A percentile compares a stretch with the other conserved stretches of the same genome.
phyloP scores from a whole-genome alignment of 2,113 vertebrate species.

The Antidorcas marsupialis region DNA sequence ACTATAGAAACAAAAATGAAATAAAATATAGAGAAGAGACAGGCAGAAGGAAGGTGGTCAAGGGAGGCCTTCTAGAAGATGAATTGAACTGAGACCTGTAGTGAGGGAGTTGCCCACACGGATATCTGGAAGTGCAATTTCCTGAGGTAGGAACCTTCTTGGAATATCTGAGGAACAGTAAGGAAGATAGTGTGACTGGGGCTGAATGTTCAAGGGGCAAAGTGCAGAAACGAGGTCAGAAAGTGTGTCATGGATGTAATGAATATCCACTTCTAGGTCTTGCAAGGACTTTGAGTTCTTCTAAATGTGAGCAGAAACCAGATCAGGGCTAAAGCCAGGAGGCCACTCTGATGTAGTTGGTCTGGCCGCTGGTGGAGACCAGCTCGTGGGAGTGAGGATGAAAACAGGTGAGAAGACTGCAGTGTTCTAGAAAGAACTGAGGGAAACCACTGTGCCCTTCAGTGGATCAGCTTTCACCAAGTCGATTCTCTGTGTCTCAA shows the following conservation, averaged over 20 bases:
- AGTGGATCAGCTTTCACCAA: background rate
- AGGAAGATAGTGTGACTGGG: background rate
- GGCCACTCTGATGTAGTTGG: background rate
- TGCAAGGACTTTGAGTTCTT: background rate
- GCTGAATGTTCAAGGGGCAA: background rate
- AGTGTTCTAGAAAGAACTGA: background rate
- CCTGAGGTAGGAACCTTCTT: background rate
- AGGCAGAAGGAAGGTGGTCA: background rate
- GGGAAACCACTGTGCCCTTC: background rate
- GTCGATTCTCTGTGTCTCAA: background rate
- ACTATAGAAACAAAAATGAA: background rate
- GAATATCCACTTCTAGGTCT: background rate
- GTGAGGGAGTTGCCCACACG: fast-evolving
- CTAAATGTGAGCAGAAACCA: background rate
- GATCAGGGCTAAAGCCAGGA: background rate
- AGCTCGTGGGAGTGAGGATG: background rate
- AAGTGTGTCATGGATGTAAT: background rate
- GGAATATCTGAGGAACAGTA: background rate
- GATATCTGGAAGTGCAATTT: background rate
- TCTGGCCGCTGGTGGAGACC: background rate
- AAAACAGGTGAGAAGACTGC: background rate
- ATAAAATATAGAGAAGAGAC: background rate
- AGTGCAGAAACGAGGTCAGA: background rate
- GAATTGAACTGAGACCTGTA: background rate
- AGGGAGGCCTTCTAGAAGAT: background rate